A percentile compares a stretch with the other conserved stretches of the same genome.
Conservation (phyloP, 2,113 vertebrate genomes). For the Ctenodactylus gundi region DNA sequence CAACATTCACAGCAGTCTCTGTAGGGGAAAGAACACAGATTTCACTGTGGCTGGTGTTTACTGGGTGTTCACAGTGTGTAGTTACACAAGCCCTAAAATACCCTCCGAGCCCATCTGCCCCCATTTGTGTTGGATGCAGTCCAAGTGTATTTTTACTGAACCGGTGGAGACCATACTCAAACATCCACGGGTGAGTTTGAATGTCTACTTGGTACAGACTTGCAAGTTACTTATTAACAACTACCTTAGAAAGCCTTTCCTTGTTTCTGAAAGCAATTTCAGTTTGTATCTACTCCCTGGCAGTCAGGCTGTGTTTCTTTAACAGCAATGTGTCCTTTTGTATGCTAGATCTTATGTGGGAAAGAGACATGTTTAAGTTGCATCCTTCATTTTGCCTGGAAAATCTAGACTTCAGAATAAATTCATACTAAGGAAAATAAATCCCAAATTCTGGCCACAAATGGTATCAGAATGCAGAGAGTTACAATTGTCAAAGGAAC, state of each 20-base stretch:
- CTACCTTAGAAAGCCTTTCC: background rate
- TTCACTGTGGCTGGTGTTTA: background rate
- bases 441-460: background rate
- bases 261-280: slow-evolving; percentile 38
- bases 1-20: slow-evolving; percentile 97
- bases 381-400: background rate
- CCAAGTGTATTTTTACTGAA: background rate
- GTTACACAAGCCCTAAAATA: background rate
- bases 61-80: background rate
- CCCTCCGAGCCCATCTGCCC: background rate
- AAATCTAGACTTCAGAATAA: slow-evolving; percentile 34
- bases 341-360: slow-evolving; percentile 24
- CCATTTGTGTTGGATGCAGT: background rate
- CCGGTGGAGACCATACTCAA: background rate
- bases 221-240: background rate
- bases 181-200: background rate
- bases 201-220: slow-evolving; percentile 13
- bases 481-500: background rate
- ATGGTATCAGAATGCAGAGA: background rate
- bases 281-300: background rate
- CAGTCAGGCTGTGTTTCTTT: background rate
- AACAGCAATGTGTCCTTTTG: background rate
- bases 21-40: slow-evolving; percentile 2
- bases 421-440: slow-evolving; percentile 32
- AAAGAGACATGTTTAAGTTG: background rate